Conservation (phyloP, 2,113 vertebrate species). For the Myanophis thanlyinensis region DNA sequence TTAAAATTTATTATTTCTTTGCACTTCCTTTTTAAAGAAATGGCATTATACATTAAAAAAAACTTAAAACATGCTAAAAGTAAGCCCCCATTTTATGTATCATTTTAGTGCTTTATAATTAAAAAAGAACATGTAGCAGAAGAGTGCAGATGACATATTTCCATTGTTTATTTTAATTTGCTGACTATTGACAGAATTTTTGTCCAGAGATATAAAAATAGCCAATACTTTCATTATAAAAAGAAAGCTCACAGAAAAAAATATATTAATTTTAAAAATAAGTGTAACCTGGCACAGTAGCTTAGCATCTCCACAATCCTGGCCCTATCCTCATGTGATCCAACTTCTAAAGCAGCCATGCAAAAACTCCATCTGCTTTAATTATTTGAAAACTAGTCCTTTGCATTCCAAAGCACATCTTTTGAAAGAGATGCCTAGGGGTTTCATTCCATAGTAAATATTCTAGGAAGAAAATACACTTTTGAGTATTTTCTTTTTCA, state of each 20-base stretch:
- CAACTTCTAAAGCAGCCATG: not conserved
- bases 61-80: not conserved
- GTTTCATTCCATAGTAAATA: not conserved
- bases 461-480: not conserved
- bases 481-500: not conserved
- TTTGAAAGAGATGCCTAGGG: not conserved
- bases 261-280: not conserved
- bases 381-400: not conserved
- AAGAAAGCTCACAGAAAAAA: not conserved
- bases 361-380: not conserved
- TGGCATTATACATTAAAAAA: conserved; percentile 1
- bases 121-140: not conserved
- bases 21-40: not conserved
- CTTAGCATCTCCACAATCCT: not conserved
- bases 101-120: not conserved
- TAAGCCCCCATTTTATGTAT: not conserved
- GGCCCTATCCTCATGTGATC: not conserved
- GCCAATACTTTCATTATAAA: not conserved
- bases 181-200: not conserved
- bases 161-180: not conserved
- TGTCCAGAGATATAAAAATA: not conserved
- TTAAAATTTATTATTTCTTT: not conserved
- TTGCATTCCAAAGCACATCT: not conserved
- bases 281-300: not conserved
- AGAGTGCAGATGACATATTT: not conserved